A percentile compares a stretch with the other conserved stretches of the same genome.
Conservation (phyloP, 1,140 invertebrate species). For the silkworm (Bombyx mori) region DNA sequence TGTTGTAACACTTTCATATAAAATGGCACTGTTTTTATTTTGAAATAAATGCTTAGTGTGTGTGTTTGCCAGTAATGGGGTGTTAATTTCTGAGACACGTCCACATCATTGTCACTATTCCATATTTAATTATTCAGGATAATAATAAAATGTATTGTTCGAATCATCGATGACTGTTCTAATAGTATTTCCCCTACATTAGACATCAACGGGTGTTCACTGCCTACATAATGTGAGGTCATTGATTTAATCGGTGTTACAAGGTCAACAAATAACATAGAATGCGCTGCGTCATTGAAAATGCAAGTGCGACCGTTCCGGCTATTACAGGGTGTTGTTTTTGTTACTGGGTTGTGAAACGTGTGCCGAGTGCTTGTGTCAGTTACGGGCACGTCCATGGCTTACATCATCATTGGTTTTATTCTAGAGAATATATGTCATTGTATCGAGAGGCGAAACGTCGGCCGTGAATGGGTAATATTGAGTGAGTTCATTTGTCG, state of each 20-base stretch:
- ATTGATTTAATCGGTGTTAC: slow-evolving; percentile 25
- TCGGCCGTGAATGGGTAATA: slow-evolving; percentile 35
- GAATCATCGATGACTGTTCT: slow-evolving; percentile 9
- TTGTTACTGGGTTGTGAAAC: slow-evolving; percentile 36
- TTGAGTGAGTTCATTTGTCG: slow-evolving; percentile 57
- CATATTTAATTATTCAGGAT: slow-evolving; percentile 11
- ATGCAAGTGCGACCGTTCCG: slow-evolving; percentile 19
- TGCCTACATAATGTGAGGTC: slow-evolving; percentile 18
- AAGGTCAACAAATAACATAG: slow-evolving; percentile 24
- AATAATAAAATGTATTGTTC: slow-evolving; percentile 13
- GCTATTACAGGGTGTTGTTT: slow-evolving; percentile 20
- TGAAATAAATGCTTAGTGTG: slow-evolving; percentile 56
- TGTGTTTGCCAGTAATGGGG: slow-evolving; percentile 56
- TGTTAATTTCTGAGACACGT: slow-evolving; percentile 25
- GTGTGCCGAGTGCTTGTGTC: slow-evolving; percentile 43
- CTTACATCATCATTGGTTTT: slow-evolving; percentile 40
- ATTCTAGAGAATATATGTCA: slow-evolving; percentile 42
- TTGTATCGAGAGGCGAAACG: slow-evolving; percentile 31
- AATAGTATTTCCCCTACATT: slow-evolving; percentile 25
- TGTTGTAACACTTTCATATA: slow-evolving; percentile 19
- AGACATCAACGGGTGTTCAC: slow-evolving; percentile 42
- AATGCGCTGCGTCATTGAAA: slow-evolving; percentile 41
- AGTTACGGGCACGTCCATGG: slow-evolving; percentile 24
- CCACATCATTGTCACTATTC: slow-evolving; percentile 22
- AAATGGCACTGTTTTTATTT: slow-evolving; percentile 49